A percentile compares a stretch with the other conserved stretches of the same genome.
These are phyloP conservation scores for Euproctis similis DNA, from an alignment of 2,888 invertebrate genomes.

Conservation along the genomic window DNA sequence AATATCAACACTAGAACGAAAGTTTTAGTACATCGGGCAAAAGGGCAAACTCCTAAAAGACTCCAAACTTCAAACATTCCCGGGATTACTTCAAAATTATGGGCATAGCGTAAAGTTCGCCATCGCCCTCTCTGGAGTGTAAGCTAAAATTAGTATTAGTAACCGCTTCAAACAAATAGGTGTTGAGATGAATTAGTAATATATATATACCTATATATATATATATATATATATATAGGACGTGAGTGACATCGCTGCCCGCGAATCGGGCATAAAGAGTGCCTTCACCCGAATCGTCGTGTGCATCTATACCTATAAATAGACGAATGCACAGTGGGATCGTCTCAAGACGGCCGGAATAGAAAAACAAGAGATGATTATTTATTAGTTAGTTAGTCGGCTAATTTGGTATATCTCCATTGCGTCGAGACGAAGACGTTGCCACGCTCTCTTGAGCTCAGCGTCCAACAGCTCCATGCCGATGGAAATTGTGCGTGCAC, in stretches of 20 bases:
- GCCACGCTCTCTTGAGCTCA: slow-evolving; percentile 71
- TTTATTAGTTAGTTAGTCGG: slow-evolving; percentile 75
- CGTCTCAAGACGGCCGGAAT: slow-evolving; percentile 61
- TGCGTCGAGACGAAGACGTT: slow-evolving; percentile 34
- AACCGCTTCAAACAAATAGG: slow-evolving; percentile 63
- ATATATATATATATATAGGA: too few relatives aligned
- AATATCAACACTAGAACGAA: slow-evolving; percentile 50
- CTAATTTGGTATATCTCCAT: slow-evolving; percentile 73
- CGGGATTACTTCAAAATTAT: slow-evolving; percentile 67
- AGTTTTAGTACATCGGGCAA: slow-evolving; percentile 42
- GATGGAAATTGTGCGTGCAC: slow-evolving; percentile 67
- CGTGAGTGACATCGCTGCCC: slow-evolving; percentile 51
- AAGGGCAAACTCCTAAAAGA: slow-evolving; percentile 54
- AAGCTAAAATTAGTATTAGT: slow-evolving; percentile 67
- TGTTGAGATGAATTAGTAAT: slow-evolving; percentile 62
- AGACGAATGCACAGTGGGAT: slow-evolving; percentile 54
- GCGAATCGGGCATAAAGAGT: slow-evolving; percentile 68
- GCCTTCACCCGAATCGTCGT: slow-evolving; percentile 72
- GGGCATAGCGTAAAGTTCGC: slow-evolving; percentile 66
- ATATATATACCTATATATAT: slow-evolving; percentile 55
- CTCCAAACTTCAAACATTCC: slow-evolving; percentile 65
- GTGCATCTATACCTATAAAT: slow-evolving; percentile 68
- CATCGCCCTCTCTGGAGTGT: slow-evolving; percentile 61
- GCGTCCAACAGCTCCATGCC: too few relatives aligned
- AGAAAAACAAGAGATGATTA: slow-evolving; percentile 76